Base-by-base conservation (phyloP, 1,140 invertebrate genomes). In the Drosophila lini region DNA sequence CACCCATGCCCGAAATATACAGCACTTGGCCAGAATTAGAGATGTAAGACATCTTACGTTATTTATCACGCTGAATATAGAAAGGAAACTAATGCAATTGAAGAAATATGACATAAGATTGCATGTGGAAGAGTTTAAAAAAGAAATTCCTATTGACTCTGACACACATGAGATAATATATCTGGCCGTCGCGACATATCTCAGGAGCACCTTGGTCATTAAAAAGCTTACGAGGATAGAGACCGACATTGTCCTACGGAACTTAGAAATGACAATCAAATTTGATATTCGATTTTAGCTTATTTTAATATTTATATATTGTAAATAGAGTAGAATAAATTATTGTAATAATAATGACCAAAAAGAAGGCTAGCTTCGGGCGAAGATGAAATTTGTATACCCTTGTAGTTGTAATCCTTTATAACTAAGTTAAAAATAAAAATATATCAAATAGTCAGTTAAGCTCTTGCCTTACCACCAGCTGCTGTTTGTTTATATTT, bases 401-500 rank as follows among this genome's bases (percentile, higher is more conserved):
- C 22, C 22, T 22, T 22, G 22, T 22, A 22, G 22, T 22, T 22
- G 22, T 22, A 22, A 22, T 22, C 22, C 22, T 22, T 22, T 22
- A 22, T 22, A 22, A 22, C 22, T 22, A 22, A 22, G 22, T 22
- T 22, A 22, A 22, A 1, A 22, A 22, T 22, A 22, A 22, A 22
- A 22, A 22, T 22, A 22, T 22, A 22, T 22, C 22, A 22, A 36
- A 11, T 36, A 10, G 34, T 36, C 4, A 36, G 10, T 11, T 3
- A 36, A 36, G 9, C 9, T 4, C 3, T 11, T 11, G 31, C 10
- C n/a, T 28, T 13, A 28, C 5, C 25, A n/a, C 28, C 53, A 77
- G 40, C 45, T 47, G 34, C 36, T 42, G 19, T n/a, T 10, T 59
- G 28, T 50, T 65, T 38, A 11, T 22, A 36, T 63, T 32, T 19